Base-by-base conservation (phyloP, 2,797 vertebrate genomes). In the Gymnothorax javanicus region DNA sequence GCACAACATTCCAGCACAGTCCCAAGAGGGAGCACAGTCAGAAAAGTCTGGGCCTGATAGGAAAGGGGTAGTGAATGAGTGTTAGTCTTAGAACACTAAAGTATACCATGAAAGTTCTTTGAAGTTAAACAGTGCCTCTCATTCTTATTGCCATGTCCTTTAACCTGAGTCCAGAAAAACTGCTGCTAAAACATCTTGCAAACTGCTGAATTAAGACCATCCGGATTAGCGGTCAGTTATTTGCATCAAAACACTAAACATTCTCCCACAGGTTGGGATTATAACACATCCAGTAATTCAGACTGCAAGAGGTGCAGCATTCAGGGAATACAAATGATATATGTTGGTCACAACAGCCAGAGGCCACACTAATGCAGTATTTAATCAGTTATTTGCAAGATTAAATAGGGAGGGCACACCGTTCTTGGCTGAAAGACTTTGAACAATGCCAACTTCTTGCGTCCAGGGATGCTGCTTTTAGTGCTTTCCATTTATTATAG, bases 391-490 rank as follows among this genome's bases (percentile, higher is more conserved):
- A 11, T n/a, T 52, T 20, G 52, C 4, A 77, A 50, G 43, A 52
- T 77, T 54, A 23, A 23, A 81, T 7, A n/a, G 77, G 60, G 62
- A 82, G 43, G 81, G 86, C 83, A 81, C 79, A 87, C 62, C 79
- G 69, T 82, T 43, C 54, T 82, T 54, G n/a, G 62, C 57, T 64
- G 60, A 57, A 25, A 33, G n/a, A 86, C 81, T 83, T 83, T 86
- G 60, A 82, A 86, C 75, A 57, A 79, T 60, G 56, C 43, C 13
- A 43, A 81, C 1, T 56, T 20, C 56, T 17, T 54, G 75, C 23
- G 9, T 43, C 17, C 50, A 3, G 20, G 17, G 11, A 17, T 6
- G 7, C 52, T n/a, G 17, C 52, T n/a, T 56, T 43, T 50, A 52
- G 77, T 54, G 77, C 20, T 52, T 56, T n/a, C 9, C 50, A 54